A percentile compares a stretch with the other conserved stretches of the same genome.
Conservation (phyloP, 2,888 invertebrate species). For the Ptilodon capucinus region DNA sequence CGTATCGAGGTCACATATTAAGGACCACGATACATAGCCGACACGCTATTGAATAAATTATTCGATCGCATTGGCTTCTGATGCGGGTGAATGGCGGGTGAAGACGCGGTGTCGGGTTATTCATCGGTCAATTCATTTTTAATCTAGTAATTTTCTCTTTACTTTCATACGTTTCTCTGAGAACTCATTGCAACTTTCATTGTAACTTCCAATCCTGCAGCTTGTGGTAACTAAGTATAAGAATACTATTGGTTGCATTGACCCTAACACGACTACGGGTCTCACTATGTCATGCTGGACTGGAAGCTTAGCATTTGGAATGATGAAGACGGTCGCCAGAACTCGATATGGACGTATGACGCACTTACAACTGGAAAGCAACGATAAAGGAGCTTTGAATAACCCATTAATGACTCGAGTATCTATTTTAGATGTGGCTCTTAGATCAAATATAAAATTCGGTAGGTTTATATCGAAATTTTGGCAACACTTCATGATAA, state of each 20-base stretch:
- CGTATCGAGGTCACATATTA: constrained; percentile 52
- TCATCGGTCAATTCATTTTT: background rate
- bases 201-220: background rate
- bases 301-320: constrained; percentile 13
- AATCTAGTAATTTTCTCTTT: background rate
- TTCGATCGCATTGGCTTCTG: background rate
- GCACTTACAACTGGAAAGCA: constrained; percentile 13
- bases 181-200: no score
- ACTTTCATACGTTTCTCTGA: background rate
- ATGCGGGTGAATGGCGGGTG: background rate
- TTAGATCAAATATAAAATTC: no score
- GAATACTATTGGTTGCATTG: no score
- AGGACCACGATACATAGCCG: constrained; percentile 28
- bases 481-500: no score
- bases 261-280: constrained; percentile 14
- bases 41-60: background rate
- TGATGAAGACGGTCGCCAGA: constrained; percentile 16
- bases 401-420: background rate
- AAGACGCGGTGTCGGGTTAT: background rate
- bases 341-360: constrained; percentile 21
- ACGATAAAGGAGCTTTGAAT: constrained; percentile 6
- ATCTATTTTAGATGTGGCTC: background rate
- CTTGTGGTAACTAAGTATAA: no score
- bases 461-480: no score
- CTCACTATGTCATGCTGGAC: constrained; percentile 8